phyloP scores from a whole-genome alignment of 2,797 vertebrate genomes.

The Anabacerthia variegaticeps region DNA sequence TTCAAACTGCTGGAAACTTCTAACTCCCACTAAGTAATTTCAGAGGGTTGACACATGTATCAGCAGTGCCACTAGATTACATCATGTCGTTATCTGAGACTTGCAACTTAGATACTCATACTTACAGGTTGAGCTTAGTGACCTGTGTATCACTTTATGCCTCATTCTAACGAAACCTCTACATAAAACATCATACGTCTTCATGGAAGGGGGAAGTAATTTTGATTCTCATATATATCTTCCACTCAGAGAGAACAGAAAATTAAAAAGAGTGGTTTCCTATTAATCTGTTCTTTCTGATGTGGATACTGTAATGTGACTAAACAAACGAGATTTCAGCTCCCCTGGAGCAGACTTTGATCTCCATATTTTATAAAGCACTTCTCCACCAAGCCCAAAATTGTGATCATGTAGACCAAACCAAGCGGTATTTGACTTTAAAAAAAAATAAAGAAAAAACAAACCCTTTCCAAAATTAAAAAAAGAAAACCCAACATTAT shows the following conservation, averaged over 20 bases:
- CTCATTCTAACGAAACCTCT: not conserved
- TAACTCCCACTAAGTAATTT: not conserved
- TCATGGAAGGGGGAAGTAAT: not conserved
- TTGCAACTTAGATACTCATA: not conserved
- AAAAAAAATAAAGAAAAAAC: not conserved
- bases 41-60: not conserved
- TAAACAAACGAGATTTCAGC: not conserved
- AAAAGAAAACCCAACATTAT: not conserved
- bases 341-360: not conserved
- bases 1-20: not conserved
- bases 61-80: not conserved
- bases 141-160: not conserved
- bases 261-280: not conserved
- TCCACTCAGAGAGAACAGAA: not conserved
- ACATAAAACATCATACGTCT: not conserved
- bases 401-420: not conserved
- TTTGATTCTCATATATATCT: not conserved
- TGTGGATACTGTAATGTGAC: not conserved
- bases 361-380: not conserved
- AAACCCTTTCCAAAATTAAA: not conserved
- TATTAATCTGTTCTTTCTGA: not conserved
- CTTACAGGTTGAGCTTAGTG: not conserved
- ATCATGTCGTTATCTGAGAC: not conserved
- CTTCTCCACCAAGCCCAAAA: accelerated
- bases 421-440: not conserved